phyloP scores from a whole-genome alignment of 1,140 invertebrate genomes.

The Bombus superbus region DNA sequence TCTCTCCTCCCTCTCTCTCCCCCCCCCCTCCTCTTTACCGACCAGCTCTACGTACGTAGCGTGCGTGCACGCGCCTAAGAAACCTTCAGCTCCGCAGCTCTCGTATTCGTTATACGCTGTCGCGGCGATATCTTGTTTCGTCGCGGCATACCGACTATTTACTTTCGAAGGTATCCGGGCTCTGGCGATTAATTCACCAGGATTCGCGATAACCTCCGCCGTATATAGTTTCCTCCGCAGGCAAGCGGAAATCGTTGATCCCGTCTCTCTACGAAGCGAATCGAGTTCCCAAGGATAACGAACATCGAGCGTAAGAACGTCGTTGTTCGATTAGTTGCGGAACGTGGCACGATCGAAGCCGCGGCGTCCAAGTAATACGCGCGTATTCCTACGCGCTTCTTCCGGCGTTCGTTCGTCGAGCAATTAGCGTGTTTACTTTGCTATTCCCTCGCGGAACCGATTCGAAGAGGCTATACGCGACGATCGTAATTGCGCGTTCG shows the following conservation, averaged over 20 bases:
- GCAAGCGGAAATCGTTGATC: neutral
- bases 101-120: no score
- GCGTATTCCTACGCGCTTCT: neutral
- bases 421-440: conserved; percentile 39
- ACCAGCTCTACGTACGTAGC: neutral
- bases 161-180: conserved; percentile 20
- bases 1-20: neutral
- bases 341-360: neutral
- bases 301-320: neutral
- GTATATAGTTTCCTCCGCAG: neutral
- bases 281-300: neutral
- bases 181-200: conserved; percentile 48
- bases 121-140: no score
- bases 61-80: conserved; percentile 28
- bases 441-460: neutral
- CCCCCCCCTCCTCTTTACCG: no score
- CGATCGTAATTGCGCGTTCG: conserved; percentile 32
- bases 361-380: neutral
- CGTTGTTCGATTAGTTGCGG: conserved; percentile 12
- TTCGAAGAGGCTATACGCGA: conserved; percentile 15
- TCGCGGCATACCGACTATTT: no score
- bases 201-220: conserved; percentile 53
- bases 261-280: neutral
- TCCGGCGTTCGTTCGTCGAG: conserved; percentile 4
- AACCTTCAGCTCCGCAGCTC: neutral